Evolutionary conservation across 2,113 vertebrate species (phyloP).

Genomic region (Alosa alosa): DNA sequence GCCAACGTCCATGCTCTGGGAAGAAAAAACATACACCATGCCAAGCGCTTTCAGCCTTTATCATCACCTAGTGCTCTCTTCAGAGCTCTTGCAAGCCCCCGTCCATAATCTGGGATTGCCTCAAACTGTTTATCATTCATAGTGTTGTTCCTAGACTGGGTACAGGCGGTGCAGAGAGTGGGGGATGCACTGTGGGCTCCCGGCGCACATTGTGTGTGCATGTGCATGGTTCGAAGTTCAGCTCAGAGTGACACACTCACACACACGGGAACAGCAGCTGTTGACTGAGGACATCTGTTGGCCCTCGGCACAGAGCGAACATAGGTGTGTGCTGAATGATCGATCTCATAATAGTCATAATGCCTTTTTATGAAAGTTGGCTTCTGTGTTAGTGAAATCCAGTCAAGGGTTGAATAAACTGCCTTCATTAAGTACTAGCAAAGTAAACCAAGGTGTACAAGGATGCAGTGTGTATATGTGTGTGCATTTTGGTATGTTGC

Average conservation of each 20-base stretch:
- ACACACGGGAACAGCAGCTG: background rate
- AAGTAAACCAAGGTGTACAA: background rate
- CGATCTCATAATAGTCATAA: background rate
- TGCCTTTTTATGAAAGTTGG: background rate
- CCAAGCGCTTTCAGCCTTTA: background rate
- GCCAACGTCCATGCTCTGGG: background rate
- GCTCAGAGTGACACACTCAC: background rate
- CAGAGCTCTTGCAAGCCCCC: background rate
- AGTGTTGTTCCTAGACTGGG: background rate
- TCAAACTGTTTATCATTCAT: background rate
- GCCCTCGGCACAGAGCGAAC: background rate
- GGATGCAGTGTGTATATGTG: background rate
- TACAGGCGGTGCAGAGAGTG: background rate
- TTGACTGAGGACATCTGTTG: conserved; percentile 10
- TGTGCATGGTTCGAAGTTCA: background rate
- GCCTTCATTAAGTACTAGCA: background rate
- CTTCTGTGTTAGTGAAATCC: background rate
- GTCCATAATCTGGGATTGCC: background rate
- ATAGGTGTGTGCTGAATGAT: background rate
- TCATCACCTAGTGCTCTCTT: background rate
- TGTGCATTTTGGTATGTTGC: background rate
- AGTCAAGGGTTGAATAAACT: background rate
- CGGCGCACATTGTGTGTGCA: background rate
- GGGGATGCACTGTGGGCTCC: background rate
- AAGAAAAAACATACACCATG: background rate